These are phyloP conservation scores for Petrocephalus microphthalmus DNA, from an alignment of 2,113 vertebrate species.

Conservation along the genomic window DNA sequence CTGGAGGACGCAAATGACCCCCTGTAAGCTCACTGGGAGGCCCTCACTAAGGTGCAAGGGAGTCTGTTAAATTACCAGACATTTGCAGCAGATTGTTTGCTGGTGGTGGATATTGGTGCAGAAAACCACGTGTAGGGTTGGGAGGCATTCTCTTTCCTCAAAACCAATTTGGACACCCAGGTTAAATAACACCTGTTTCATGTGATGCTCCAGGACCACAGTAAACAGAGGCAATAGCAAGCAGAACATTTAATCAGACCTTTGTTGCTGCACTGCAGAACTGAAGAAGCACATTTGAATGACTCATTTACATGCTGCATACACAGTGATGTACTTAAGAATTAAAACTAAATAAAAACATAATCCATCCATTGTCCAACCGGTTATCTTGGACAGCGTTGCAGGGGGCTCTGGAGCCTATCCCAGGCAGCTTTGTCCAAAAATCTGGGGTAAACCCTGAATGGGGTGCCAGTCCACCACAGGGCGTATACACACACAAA, in stretches of 20 bases:
- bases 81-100: constrained; percentile 28
- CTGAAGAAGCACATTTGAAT: background rate
- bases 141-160: background rate
- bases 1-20: background rate
- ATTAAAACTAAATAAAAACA: background rate
- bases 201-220: constrained; percentile 12
- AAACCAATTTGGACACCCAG: constrained; percentile 31
- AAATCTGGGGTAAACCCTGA: background rate
- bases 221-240: constrained; percentile 37
- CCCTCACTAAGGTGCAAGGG: background rate
- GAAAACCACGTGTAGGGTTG: background rate
- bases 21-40: constrained; percentile 27
- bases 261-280: background rate
- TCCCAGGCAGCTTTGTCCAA: background rate
- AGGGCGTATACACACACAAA: background rate
- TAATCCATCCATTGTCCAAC: background rate
- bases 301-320: background rate
- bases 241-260: constrained; percentile 33
- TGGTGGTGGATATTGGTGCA: background rate
- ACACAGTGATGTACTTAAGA: background rate
- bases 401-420: background rate
- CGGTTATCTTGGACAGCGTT: background rate
- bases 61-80: constrained; percentile 35
- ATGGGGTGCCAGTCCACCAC: background rate
- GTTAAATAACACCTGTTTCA: constrained; percentile 45